Percentiles rank a stretch among this genome's conserved stretches.
These are phyloP conservation scores for Nipponia nippon DNA, from an alignment of 2,113 vertebrate genomes.

Conservation along the genomic window DNA sequence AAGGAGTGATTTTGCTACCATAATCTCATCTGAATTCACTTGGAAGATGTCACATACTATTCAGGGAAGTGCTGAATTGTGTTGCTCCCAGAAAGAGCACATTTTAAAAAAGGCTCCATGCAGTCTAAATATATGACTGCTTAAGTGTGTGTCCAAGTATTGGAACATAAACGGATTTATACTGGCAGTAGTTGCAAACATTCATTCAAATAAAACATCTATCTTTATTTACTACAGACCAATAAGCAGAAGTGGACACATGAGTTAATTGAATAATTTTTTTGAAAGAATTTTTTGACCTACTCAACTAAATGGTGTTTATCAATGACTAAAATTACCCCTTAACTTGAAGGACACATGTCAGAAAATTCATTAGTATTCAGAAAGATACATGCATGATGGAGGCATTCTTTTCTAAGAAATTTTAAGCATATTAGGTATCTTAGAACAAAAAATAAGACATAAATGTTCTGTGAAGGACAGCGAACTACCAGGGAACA, in stretches of 20 bases:
- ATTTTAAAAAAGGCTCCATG: background rate
- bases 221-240: background rate
- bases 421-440: background rate
- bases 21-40: background rate
- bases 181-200: background rate
- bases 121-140: background rate
- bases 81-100: background rate
- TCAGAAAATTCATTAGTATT: background rate
- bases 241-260: background rate
- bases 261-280: background rate
- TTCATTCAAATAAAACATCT: background rate
- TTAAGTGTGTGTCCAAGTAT: background rate
- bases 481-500: background rate
- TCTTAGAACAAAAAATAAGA: background rate
- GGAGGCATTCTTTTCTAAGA: background rate
- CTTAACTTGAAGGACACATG: background rate
- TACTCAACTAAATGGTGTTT: background rate
- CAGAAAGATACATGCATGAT: background rate
- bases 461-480: background rate
- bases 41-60: background rate
- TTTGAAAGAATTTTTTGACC: background rate
- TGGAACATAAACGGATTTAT: background rate
- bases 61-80: background rate
- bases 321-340: background rate
- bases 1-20: background rate